Evolutionary conservation across 2,888 invertebrate species (phyloP), one percentile per base, ranked within the genome.

Genomic region (Tanaodytes sp.): DNA sequence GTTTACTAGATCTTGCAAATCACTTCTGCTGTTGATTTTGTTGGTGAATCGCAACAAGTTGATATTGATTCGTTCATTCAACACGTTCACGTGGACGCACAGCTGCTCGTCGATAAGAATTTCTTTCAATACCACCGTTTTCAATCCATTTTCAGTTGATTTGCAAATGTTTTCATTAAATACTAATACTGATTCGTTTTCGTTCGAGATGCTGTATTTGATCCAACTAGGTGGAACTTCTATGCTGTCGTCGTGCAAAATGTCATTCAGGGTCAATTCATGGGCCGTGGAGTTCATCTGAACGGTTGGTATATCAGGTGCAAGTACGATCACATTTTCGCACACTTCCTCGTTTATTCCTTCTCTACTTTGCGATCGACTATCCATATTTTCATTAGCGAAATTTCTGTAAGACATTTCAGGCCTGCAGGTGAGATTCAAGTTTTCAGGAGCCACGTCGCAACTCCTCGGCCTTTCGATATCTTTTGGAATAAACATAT

Each of bases 61-160:
- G 9, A n/a, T 14, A 6, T 65, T 39, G 6, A 65, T 27, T 18
- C 54, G 9, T 37, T 66, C 42, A 15, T 66, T 66, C 37, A 66
- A 37, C 33, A 66, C 54, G n/a, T 66, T 66, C 0, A 66, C 15
- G 8, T 66, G 65, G 4, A 66, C 36, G 30, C 59, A 65, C 8
- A 59, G 20, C 9, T 48, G 65, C n/a, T 66, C 58, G 15, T 59
- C 59, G n/a, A 66, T 15, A 11, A 66, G 58, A 11, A 66, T 66
- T 20, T 66, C 59, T n/a, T 66, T 66, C 19, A 59, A 5, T 1
- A 59, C 54, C 0, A 66, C 46, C 0, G 65, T 66, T 30, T 59
- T 58, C 46, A 66, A n/a, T 18, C 65, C 65, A 31, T 59, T 66
- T 27, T 59, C 59, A 0, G 40, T 54, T 2, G 58, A 27, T 33